Base-by-base conservation (phyloP, 1,140 invertebrate genomes). In the Sycophila sp. region DNA sequence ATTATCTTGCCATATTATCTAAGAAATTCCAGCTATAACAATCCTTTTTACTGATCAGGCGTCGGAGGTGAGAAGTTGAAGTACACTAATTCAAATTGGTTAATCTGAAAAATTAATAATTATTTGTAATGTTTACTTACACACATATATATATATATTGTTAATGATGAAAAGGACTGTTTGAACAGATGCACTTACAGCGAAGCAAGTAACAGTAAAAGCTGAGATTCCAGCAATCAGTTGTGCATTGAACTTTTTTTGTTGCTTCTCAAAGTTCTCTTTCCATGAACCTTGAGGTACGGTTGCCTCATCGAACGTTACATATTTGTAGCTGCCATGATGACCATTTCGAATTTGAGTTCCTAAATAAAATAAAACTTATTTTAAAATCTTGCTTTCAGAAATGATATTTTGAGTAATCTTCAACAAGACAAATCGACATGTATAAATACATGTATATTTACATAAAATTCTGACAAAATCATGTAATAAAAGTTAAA, bases 251-350 rank as follows among this genome's bases (percentile, higher is more conserved):
- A 92, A 92, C 77, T 88, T 90, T 60, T 85, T 83, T 73, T 94
- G 90, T 32, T 87, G 87, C 28, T 88, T 87, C 64, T 90, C 87
- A 78, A 93, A 80, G 32, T 88, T 78, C 19, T 91, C 89, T 76
- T 92, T 85, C 93, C 93, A 95, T 11, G 90, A 90, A 26, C 93
- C 93, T 55, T 87, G 83, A 5, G 93, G 93, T 15, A 90, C 87
- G 4, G 92, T 91, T 77, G 94, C 78, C 75, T 94, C 93, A 78
- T 94, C 91, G 88, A 93, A 90, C 13, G 86, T 89, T 17, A 89
- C 79, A 4, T 71, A 67, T 60, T 82, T 75, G 53, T 80, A 71
- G 4, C 71, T 70, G 26, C 72, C 69, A n/a, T 85, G 80, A 66
- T 83, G 36, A 22, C 11, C 36, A 28, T 32, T 8, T 17, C 63